A percentile compares a stretch with the other conserved stretches of the same genome.
Conservation (phyloP, 1,140 invertebrate species). For the Carposina sasakii region DNA sequence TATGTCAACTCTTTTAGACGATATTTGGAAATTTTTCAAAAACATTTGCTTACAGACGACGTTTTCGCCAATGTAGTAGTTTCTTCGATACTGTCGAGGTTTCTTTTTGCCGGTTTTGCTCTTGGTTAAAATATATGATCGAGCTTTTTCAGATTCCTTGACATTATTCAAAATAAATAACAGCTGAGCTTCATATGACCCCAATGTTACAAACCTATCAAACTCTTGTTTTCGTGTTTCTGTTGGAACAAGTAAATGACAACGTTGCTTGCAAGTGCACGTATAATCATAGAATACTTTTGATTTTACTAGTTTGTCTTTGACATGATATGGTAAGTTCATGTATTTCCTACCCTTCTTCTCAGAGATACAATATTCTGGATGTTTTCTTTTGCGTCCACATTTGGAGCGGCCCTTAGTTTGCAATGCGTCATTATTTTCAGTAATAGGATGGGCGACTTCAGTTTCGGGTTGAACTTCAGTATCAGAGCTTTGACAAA, state of each 20-base stretch:
- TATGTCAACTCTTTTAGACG: too few relatives aligned
- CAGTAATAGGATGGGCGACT: conserved; percentile 12
- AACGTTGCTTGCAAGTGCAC: conserved; percentile 11
- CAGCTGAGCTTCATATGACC: conserved; percentile 17
- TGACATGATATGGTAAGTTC: conserved; percentile 15
- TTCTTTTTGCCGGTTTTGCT: conserved; percentile 12
- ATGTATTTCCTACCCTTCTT: conserved; percentile 16
- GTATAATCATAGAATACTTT: conserved; percentile 14
- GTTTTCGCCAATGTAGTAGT: conserved; percentile 12
- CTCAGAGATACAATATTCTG: conserved; percentile 18
- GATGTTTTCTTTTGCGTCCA: conserved; percentile 18
- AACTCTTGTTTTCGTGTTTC: conserved; percentile 18
- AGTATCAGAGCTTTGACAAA: conserved; percentile 7
- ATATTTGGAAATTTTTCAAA: too few relatives aligned
- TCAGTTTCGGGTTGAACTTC: conserved; percentile 10
- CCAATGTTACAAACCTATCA: conserved; percentile 15
- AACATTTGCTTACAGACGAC: too few relatives aligned
- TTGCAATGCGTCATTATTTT: conserved; percentile 15
- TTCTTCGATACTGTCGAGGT: conserved; percentile 14
- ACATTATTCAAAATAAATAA: conserved; percentile 18
- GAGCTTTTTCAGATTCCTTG: conserved; percentile 14
- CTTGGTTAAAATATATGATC: conserved; percentile 9
- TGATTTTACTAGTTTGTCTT: conserved; percentile 12
- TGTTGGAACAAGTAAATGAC: conserved; percentile 12
- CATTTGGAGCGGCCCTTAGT: conserved; percentile 12